Percentiles rank a stretch among this genome's conserved stretches.
phyloP scores from a whole-genome alignment of 2,888 invertebrate genomes.

The Zaprionus bogoriensis region DNA sequence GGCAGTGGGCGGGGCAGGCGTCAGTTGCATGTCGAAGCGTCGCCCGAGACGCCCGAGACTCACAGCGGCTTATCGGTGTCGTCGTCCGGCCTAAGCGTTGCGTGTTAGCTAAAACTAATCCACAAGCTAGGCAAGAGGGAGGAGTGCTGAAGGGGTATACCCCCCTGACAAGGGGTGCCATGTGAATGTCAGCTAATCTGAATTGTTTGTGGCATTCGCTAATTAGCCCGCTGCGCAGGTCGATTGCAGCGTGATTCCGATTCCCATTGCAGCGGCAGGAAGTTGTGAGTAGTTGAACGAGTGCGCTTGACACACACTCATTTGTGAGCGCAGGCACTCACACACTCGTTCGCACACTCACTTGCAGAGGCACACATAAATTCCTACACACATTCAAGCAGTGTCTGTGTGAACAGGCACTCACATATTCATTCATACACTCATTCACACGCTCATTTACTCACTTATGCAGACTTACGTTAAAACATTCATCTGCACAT shows the following conservation, averaged over 20 bases:
- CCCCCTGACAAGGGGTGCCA: constrained; percentile 2
- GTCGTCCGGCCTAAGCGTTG: constrained; percentile 60
- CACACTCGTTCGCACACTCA: constrained; percentile 11
- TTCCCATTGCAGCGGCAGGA: constrained; percentile 54
- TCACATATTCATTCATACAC: constrained; percentile 8
- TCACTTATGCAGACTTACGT: too few relatives aligned
- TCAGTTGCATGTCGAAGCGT: constrained; percentile 54
- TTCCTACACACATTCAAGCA: constrained; percentile 31
- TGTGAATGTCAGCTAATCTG: constrained; percentile 69
- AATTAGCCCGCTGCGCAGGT: constrained; percentile 46
- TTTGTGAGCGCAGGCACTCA: constrained; percentile 14
- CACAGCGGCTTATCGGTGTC: constrained; percentile 61
- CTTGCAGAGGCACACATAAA: constrained; percentile 8
- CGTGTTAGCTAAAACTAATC: constrained; percentile 78
- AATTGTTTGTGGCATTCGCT: constrained; percentile 48
- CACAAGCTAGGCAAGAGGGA: constrained; percentile 24
- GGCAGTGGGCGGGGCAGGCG: neutral
- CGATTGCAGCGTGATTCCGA: constrained; percentile 7
- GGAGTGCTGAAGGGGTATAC: too few relatives aligned
- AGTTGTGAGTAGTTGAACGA: constrained; percentile 69
- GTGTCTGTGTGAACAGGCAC: too few relatives aligned
- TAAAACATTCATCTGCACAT: too few relatives aligned
- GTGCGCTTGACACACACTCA: constrained; percentile 44
- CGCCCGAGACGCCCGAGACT: constrained; percentile 1
- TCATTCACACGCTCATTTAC: constrained; percentile 13